These are phyloP conservation scores for Malacosoma neustria DNA, from an alignment of 2,888 invertebrate genomes.

Conservation along the genomic window DNA sequence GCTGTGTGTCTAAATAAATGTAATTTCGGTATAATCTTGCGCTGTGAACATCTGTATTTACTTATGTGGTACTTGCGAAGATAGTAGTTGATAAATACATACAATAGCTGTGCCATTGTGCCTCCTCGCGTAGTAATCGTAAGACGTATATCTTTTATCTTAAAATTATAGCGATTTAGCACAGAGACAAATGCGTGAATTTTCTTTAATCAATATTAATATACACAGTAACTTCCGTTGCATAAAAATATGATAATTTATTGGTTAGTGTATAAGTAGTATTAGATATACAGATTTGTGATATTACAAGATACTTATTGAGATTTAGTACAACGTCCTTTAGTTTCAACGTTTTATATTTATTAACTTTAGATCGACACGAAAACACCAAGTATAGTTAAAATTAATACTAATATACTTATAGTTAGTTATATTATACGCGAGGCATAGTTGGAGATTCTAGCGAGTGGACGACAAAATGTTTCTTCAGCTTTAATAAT, in stretches of 20 bases:
- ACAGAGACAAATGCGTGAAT: constrained; percentile 3
- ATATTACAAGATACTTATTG: constrained; percentile 67
- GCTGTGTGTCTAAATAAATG: no score
- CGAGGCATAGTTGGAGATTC: constrained; percentile 9
- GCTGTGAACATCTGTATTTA: no score
- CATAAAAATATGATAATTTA: constrained; percentile 35
- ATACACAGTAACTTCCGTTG: constrained; percentile 35
- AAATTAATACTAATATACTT: constrained; percentile 27
- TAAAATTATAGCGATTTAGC: constrained; percentile 1
- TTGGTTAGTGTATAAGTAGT: constrained; percentile 47
- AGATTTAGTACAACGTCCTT: constrained; percentile 65
- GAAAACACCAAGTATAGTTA: constrained; percentile 65
- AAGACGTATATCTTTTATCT: constrained; percentile 5
- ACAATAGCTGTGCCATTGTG: constrained; percentile 60
- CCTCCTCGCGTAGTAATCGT: constrained; percentile 43
- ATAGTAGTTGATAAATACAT: constrained; percentile 12
- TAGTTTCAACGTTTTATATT: constrained; percentile 56
- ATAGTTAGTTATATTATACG: constrained; percentile 24
- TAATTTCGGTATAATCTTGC: no score
- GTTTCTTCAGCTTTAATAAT: constrained; percentile 4
- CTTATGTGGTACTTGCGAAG: no score
- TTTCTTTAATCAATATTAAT: constrained; percentile 14
- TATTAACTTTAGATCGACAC: constrained; percentile 59
- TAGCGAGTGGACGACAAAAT: constrained; percentile 1
- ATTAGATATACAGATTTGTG: constrained; percentile 68